These are phyloP conservation scores for Rhagium mordax DNA, from an alignment of 2,888 invertebrate species.

Conservation along the genomic window DNA sequence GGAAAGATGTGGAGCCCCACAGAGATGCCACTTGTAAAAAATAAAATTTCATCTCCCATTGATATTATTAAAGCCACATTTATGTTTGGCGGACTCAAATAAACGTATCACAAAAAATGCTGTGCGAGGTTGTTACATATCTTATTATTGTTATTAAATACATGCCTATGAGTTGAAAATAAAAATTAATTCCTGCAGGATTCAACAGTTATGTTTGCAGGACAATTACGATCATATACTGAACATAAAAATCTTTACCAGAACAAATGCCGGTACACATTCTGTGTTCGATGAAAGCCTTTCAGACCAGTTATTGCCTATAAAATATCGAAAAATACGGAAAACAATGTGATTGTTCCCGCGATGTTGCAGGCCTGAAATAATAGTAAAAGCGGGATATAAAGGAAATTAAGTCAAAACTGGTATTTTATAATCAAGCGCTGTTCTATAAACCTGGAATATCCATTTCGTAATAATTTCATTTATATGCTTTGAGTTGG, in stretches of 20 bases:
- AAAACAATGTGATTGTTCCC: conserved; percentile 3
- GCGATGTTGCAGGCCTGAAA: neutral
- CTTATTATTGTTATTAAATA: too few relatives aligned
- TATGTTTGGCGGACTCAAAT: too few relatives aligned
- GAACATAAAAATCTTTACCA: neutral
- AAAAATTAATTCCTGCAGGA: too few relatives aligned
- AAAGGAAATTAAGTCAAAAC: conserved; percentile 11
- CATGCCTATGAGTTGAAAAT: too few relatives aligned
- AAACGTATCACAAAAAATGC: too few relatives aligned
- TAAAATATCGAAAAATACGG: conserved; percentile 6
- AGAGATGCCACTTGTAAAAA: too few relatives aligned
- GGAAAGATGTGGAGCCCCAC: too few relatives aligned
- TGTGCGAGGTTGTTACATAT: too few relatives aligned
- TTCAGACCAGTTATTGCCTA: conserved; percentile 10
- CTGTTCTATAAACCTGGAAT: neutral
- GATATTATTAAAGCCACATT: too few relatives aligned
- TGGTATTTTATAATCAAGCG: neutral
- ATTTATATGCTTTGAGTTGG: neutral
- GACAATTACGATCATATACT: neutral
- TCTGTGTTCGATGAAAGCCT: neutral
- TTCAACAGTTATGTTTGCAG: neutral
- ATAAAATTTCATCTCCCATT: too few relatives aligned
- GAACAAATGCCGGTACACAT: neutral
- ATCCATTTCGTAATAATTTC: neutral
- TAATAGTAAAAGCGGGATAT: conserved; percentile 3